Conservation (phyloP, 92 coral and sea anemone species). For the Pocillopora grandis region DNA sequence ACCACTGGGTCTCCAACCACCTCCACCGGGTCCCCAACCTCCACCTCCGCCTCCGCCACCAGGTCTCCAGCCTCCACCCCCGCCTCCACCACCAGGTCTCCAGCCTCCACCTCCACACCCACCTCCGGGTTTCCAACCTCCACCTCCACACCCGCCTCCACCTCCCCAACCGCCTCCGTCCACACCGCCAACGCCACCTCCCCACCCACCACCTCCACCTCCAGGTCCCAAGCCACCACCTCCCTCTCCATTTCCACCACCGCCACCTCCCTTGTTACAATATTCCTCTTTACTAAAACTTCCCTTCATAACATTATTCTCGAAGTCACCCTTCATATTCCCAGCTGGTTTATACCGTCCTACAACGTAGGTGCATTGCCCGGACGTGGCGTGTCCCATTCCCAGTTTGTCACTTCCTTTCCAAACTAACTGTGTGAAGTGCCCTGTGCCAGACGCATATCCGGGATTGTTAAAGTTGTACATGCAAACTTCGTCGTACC, state of each 20-base stretch:
- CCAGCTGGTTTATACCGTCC: constrained; percentile 56
- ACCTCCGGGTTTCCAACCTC: not conserved
- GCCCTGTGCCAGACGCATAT: constrained; percentile 43
- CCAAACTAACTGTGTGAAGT: constrained; percentile 65
- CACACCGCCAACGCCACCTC: too few relatives aligned
- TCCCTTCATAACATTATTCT: constrained; percentile 59
- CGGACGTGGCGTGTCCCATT: constrained; percentile 36
- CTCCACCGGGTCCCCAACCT: constrained; percentile 22
- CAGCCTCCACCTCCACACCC: not conserved
- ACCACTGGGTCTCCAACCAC: constrained; percentile 5
- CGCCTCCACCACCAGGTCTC: constrained; percentile 11
- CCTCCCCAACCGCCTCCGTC: too few relatives aligned
- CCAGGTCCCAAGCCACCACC: not conserved
- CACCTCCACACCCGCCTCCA: too few relatives aligned
- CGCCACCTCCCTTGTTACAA: constrained; percentile 24
- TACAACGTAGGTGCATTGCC: constrained; percentile 50
- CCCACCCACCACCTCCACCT: too few relatives aligned
- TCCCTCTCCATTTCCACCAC: not conserved
- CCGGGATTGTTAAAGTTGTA: constrained; percentile 43
- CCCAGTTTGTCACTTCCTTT: constrained; percentile 52
- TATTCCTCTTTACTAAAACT: constrained; percentile 41
- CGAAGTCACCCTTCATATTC: constrained; percentile 42
- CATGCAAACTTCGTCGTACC: constrained; percentile 55
- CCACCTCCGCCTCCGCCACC: constrained; percentile 13
- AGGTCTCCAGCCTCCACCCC: constrained; percentile 16